Base-by-base conservation (phyloP, 2,888 invertebrate species). In the Apoda limacodes region DNA sequence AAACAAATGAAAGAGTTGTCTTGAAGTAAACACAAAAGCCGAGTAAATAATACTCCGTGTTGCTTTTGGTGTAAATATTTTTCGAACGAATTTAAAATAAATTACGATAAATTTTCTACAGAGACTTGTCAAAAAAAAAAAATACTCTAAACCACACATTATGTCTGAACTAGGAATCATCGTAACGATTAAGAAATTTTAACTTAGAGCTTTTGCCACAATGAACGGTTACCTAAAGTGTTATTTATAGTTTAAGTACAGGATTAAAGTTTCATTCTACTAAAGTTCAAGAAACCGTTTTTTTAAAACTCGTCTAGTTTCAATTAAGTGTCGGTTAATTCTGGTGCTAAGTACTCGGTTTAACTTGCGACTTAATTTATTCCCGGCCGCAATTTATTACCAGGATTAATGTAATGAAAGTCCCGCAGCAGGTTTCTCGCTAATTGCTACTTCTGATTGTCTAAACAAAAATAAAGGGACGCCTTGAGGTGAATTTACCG, bases 251-350 rank as follows among this genome's bases (percentile, higher is more conserved):
- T 70, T 74, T 67, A 63, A 62, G 51, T 53, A n/a, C 51, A 39
- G 62, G 68, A 62, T 74, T 65, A 69, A 50, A 35, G 41, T 43
- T n/a, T n/a, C n/a, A n/a, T n/a, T n/a, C n/a, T n/a, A n/a, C n/a
- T n/a, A n/a, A n/a, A n/a, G n/a, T n/a, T n/a, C n/a, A n/a, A n/a
- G n/a, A n/a, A n/a, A n/a, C n/a, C n/a, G 40, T 46, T 47, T 52
- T 67, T 69, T 71, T 67, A 58, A 53, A 49, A 52, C 54, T 58
- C 60, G 55, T 60, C 67, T 65, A 71, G 68, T 78, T 76, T 75
- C 75, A 78, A 78, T 80, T 76, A 74, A 66, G 48, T 56, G 55
- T 58, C 60, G 55, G 67, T 72, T 76, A 72, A 76, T 74, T 68
- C 64, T 53, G 42, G 50, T 42, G 66, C 62, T 70, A 74, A 75